These are phyloP conservation scores for Drosophila baimaii DNA, from an alignment of 1,140 invertebrate genomes.

Conservation along the genomic window DNA sequence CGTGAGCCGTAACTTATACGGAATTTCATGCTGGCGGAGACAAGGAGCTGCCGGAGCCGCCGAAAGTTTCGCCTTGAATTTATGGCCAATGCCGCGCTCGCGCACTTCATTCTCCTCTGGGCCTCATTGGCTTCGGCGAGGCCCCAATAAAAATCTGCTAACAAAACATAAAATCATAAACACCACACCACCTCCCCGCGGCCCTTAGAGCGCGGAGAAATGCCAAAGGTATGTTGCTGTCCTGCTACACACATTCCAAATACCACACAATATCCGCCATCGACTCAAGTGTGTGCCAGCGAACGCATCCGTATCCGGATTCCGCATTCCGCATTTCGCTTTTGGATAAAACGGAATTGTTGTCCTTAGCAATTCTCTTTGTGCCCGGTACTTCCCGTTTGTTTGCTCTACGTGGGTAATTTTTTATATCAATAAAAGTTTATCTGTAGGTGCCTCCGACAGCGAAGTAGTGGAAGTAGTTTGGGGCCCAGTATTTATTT, in stretches of 20 bases:
- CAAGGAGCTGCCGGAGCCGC: slow-evolving; percentile 17
- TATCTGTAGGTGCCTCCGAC: slow-evolving; percentile 13
- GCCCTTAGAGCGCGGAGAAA: slow-evolving; percentile 20
- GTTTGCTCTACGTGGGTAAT: slow-evolving; percentile 55
- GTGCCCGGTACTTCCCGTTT: slow-evolving; percentile 8
- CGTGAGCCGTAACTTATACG: slow-evolving; percentile 44
- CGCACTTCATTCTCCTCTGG: slow-evolving; percentile 69
- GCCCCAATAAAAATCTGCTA: slow-evolving; percentile 34
- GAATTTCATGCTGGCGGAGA: background rate
- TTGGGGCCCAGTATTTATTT: slow-evolving; percentile 26
- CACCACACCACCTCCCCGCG: slow-evolving; percentile 16
- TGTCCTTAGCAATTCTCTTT: slow-evolving; percentile 34
- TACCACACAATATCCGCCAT: slow-evolving; percentile 10
- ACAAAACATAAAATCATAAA: slow-evolving; percentile 48
- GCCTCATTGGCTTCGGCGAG: slow-evolving; percentile 51
- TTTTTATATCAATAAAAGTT: slow-evolving; percentile 53
- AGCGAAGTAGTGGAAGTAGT: no score
- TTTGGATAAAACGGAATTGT: slow-evolving; percentile 22
- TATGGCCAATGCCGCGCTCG: slow-evolving; percentile 71
- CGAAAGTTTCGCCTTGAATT: slow-evolving; percentile 60
- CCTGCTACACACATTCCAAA: background rate
- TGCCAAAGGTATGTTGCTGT: slow-evolving; percentile 56
- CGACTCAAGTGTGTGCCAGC: slow-evolving; percentile 77
- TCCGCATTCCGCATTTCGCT: slow-evolving; percentile 16
- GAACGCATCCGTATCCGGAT: slow-evolving; percentile 47